Evolutionary conservation across 2,797 vertebrate species (phyloP), one percentile per base, ranked within the genome.

Genomic region (Emys orbicularis): DNA sequence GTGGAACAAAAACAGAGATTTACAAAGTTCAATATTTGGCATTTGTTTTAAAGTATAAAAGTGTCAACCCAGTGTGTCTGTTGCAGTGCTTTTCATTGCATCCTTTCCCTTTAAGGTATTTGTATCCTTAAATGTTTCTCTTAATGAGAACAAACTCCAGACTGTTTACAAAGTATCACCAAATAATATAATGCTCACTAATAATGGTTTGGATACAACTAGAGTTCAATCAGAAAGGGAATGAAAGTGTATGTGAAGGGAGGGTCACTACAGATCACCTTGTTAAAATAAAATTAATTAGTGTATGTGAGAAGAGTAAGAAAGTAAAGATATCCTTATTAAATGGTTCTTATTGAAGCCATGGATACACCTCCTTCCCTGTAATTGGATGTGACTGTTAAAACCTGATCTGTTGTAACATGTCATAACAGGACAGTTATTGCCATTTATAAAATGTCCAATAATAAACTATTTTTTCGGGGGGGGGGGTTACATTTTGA

Each of bases 261-360:
- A 89, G 18, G 83, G 76, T 76, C 54, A 81, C 72, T 95, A 76
- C 2, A 84, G 88, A 81, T 50, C 65, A 6, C 90, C 52, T 83
- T 83, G 56, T 92, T 89, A 91, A 97, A 91, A 93, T 84, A 91
- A 97, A 91, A 93, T 84, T 90, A 23, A 57, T 61, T 25, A 79
- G 61, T 86, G 88, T 79, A 95, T 11, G 1, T 54, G 87, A 96
- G 81, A 56, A 1, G 37, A 79, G 27, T 29, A 18, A 74, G 49
- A 94, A 90, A 81, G 37, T 44, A 19, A 89, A 86, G 21, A 94
- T 59, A 92, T 77, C 18, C 2, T 18, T 87, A 83, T 29, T 65
- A 88, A 85, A 44, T 68, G 41, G 29, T 65, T 92, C 74, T 61
- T 41, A 53, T n/a, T 90, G 52, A 12, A 56, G 59, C 18, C 93